These are phyloP conservation scores for Hozukius guyotensis DNA, from an alignment of 2,797 vertebrate species.

Conservation along the genomic window DNA sequence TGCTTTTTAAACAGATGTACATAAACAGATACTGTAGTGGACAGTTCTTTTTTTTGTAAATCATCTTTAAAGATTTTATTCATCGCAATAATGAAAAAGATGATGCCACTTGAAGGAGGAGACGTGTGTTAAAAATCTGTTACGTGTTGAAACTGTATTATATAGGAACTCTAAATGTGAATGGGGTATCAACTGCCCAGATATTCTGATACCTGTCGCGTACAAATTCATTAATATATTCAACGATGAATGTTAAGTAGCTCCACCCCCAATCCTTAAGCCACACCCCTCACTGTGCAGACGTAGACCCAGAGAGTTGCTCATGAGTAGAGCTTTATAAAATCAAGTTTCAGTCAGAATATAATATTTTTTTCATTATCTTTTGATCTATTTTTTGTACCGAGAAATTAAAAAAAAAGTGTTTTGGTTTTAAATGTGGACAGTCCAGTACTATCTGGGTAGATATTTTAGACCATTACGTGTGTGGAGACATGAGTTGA, in stretches of 20 bases:
- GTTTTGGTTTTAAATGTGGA: slow-evolving; percentile 58
- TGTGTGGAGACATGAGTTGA: slow-evolving; percentile 40
- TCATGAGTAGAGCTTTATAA: slow-evolving; percentile 69
- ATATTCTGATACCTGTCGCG: slow-evolving; percentile 68
- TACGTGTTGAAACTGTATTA: slow-evolving; percentile 72
- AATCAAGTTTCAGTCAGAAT: slow-evolving; percentile 55
- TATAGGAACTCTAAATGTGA: slow-evolving; percentile 74
- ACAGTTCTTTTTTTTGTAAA: slow-evolving; percentile 92
- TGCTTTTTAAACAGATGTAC: slow-evolving; percentile 98
- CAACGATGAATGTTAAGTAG: slow-evolving; percentile 74
- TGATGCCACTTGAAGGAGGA: slow-evolving; percentile 84
- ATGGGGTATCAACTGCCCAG: slow-evolving; percentile 77
- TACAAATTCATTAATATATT: slow-evolving; percentile 67
- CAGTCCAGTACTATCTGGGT: slow-evolving; percentile 46
- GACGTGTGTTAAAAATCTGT: slow-evolving; percentile 63
- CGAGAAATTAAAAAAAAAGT: slow-evolving; percentile 43
- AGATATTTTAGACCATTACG: slow-evolving; percentile 48
- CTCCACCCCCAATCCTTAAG: slow-evolving; percentile 83
- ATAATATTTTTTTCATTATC: slow-evolving; percentile 72
- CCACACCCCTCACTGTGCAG: slow-evolving; percentile 85
- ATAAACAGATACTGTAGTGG: slow-evolving; percentile 88
- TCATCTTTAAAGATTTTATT: slow-evolving; percentile 92
- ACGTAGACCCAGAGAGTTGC: slow-evolving; percentile 74
- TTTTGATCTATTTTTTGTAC: slow-evolving; percentile 76
- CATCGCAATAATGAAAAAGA: slow-evolving; percentile 97